Percentiles rank a stretch among this genome's conserved stretches.
Evolutionary conservation across 2,797 vertebrate genomes (phyloP).

Genomic region (Malacoctenus gilli): DNA sequence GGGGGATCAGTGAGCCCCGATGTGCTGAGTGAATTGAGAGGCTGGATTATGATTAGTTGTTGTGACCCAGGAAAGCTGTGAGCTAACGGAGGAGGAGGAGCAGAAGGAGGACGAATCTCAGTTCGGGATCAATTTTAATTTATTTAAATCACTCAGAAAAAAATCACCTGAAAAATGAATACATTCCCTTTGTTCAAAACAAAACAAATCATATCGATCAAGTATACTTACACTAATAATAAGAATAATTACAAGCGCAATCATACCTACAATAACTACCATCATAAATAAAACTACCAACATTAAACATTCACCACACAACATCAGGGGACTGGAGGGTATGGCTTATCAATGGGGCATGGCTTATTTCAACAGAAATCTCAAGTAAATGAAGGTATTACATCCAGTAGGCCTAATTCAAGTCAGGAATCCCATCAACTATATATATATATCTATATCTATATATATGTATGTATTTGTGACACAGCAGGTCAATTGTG

Average conservation of each 20-base stretch:
- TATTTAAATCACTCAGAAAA: conserved; percentile 78
- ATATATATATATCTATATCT: too few relatives aligned
- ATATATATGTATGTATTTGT: too few relatives aligned
- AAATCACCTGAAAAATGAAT: conserved; percentile 78
- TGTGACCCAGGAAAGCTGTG: too few relatives aligned
- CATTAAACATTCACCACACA: conserved; percentile 78
- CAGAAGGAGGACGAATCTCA: conserved; percentile 38
- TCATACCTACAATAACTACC: conserved; percentile 78
- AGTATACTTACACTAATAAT: conserved; percentile 68
- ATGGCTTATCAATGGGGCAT: conserved; percentile 81
- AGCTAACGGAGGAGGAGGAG: too few relatives aligned
- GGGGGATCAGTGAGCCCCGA: too few relatives aligned
- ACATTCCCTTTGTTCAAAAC: conserved; percentile 81
- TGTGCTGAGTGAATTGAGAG: too few relatives aligned
- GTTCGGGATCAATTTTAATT: conserved; percentile 72
- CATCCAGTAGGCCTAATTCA: conserved; percentile 77
- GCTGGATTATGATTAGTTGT: too few relatives aligned
- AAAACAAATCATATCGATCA: conserved; percentile 76
- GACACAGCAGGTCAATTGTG: conserved; percentile 74
- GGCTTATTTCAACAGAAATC: conserved; percentile 79
- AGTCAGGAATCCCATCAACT: conserved; percentile 64
- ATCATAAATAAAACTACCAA: conserved; percentile 77
- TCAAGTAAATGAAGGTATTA: conserved; percentile 77
- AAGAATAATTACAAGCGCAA: conserved; percentile 74
- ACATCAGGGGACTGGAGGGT: conserved; percentile 73